A percentile compares a stretch with the other conserved stretches of the same genome.
phyloP scores from a whole-genome alignment of 23 tunicate genomes.

The Ciona savignyi region DNA sequence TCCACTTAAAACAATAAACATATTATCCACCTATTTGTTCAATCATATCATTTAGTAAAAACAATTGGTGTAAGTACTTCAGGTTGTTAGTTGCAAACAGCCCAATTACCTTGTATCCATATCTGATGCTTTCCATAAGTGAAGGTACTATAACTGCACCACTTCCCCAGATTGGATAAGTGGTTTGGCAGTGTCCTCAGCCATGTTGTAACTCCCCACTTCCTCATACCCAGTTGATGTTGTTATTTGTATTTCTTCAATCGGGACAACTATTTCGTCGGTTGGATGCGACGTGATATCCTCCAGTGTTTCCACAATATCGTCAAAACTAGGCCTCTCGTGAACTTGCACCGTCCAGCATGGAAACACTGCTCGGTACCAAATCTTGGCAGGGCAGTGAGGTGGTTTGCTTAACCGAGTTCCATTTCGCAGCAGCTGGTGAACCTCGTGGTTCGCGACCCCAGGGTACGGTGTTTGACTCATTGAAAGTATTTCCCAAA shows the following conservation, averaged over 20 bases:
- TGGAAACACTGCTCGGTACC: conserved; percentile 51
- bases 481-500: conserved; percentile 81
- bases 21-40: too few species aligned
- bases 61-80: too few species aligned
- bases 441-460: conserved; percentile 64
- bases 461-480: conserved; percentile 89
- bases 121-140: too few species aligned
- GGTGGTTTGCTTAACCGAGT: conserved; percentile 45
- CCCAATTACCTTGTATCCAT: too few species aligned
- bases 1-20: too few species aligned
- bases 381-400: conserved; percentile 41
- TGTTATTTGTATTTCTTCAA: background rate
- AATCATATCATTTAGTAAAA: too few species aligned
- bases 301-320: conserved; percentile 20
- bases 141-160: too few species aligned
- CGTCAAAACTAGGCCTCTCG: conserved; percentile 28
- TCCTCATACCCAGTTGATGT: conserved; percentile 34
- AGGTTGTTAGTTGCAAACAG: too few species aligned
- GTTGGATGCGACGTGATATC: conserved; percentile 9
- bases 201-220: conserved; percentile 5
- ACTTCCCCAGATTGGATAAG: background rate
- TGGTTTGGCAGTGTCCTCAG: background rate
- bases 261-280: conserved; percentile 15
- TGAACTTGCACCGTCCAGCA: conserved; percentile 55
- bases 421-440: conserved; percentile 44